Percentiles rank a stretch among this genome's conserved stretches.
phyloP scores from a whole-genome alignment of 2,888 invertebrate species.

The Dryocosmus kuriphilus region DNA sequence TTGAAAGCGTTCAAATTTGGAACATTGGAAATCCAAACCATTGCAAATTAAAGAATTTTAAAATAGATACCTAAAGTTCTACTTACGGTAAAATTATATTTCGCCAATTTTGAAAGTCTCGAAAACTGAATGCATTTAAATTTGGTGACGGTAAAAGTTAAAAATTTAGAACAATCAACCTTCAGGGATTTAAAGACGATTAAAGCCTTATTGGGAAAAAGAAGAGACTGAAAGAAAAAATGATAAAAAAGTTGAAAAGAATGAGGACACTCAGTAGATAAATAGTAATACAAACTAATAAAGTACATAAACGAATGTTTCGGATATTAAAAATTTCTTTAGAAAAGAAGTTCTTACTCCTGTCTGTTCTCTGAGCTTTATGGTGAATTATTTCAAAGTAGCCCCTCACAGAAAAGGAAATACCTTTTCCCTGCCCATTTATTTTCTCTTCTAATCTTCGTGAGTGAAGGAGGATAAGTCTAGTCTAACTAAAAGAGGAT shows the following conservation, averaged over 20 bases:
- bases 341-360: slow-evolving; percentile 33
- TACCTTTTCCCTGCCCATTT: slow-evolving; percentile 23
- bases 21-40: background rate
- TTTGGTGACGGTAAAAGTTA: too few species aligned
- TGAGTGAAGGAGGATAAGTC: background rate
- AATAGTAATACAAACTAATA: slow-evolving; percentile 11
- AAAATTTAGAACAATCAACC: too few species aligned
- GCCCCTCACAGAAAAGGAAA: slow-evolving; percentile 26
- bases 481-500: slow-evolving; percentile 8
- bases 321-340: slow-evolving; percentile 35
- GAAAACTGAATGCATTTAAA: too few species aligned
- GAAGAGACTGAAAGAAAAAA: background rate
- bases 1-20: slow-evolving; percentile 1
- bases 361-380: slow-evolving; percentile 15
- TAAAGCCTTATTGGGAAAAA: too few species aligned
- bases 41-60: background rate
- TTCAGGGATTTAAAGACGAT: too few species aligned
- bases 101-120: background rate
- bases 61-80: background rate
- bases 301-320: slow-evolving; percentile 25
- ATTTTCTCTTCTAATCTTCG: slow-evolving; percentile 8
- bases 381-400: slow-evolving; percentile 36
- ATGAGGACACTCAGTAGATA: background rate
- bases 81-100: background rate
- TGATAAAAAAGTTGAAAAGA: slow-evolving; percentile 3